Base-by-base conservation (phyloP, 2,113 vertebrate species). In the Syngnathoides biaculeatus region DNA sequence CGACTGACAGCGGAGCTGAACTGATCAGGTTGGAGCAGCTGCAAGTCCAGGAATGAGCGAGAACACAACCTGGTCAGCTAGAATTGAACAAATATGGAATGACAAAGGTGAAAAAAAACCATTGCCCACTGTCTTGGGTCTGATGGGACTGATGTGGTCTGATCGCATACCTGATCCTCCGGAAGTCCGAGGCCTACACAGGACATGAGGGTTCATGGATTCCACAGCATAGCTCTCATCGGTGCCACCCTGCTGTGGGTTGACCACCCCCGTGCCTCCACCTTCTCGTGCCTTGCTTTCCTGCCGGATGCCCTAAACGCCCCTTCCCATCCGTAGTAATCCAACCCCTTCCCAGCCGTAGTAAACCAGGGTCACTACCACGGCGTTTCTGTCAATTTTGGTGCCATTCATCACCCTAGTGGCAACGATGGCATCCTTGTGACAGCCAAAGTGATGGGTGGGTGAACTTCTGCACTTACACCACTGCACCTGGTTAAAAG, bases 1-100 rank as follows among this genome's bases (percentile, higher is more conserved):
- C 50, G 63, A 27, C 43, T 50, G 40, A 65, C 63, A 10, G 63
- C 63, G 5, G 63, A 50, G 8, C 15, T 48, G 43, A 65, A 50
- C 27, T 65, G 63, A 52, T 17, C 12, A 9, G 11, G 27, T 45
- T 4, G 43, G 43, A 65, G 27, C 17, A 13, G 10, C 63, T 19
- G 45, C 26, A 35, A 27, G 45, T 27, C 45, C 45, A 17, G 45
- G 43, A 50, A 48, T 50, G 19, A 65, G 45, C 17, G 63, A 45
- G 27, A 48, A 47, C 17, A 50, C 12, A 1, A 8, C 7, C 45
- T 10, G 7, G 45, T 50, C 19, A 14, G 63, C 9, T 20, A 27
- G 17, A 20, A 10, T 27, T 65, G 45, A 30, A 27, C 9, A 4
- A 17, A 50, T 14, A 50, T 1, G 22, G 45, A 45, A 27, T 20